Evolutionary conservation across 2,113 vertebrate species (phyloP).

Genomic region (Corvus moneduloides): DNA sequence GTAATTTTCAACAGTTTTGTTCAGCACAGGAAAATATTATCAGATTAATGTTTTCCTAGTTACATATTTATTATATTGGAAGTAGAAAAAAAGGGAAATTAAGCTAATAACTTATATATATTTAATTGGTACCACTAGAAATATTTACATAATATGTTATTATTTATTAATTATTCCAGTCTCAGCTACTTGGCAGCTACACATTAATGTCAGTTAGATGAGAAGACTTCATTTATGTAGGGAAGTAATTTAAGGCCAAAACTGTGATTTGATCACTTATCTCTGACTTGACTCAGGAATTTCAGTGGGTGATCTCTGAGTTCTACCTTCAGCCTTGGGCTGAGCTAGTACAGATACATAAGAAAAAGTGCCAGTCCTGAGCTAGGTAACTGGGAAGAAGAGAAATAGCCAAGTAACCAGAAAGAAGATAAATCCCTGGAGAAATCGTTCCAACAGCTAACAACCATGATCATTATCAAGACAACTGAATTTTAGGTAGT

Average conservation of each 20-base stretch:
- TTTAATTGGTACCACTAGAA: not conserved
- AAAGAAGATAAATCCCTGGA: not conserved
- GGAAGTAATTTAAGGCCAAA: not conserved
- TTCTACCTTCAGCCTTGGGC: not conserved
- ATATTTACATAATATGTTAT: not conserved
- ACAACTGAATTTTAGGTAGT: not conserved
- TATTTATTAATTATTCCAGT: not conserved
- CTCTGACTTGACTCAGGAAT: not conserved
- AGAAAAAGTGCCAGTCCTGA: not conserved
- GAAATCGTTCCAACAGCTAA: not conserved
- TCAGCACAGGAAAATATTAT: not conserved
- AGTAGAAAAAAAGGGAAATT: not conserved
- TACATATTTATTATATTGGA: not conserved
- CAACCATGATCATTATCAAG: not conserved
- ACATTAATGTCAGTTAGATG: not conserved
- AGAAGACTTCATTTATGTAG: not conserved
- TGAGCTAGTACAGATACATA: not conserved
- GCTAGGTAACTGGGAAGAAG: not conserved
- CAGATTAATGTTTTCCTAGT: not conserved
- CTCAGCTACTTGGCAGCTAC: not conserved
- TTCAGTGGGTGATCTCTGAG: not conserved
- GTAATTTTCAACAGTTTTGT: not conserved
- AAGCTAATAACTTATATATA: not conserved
- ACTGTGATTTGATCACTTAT: not conserved
- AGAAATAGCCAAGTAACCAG: not conserved